phyloP scores from a whole-genome alignment of 2,888 invertebrate genomes.

The Drosophila stalkeri region DNA sequence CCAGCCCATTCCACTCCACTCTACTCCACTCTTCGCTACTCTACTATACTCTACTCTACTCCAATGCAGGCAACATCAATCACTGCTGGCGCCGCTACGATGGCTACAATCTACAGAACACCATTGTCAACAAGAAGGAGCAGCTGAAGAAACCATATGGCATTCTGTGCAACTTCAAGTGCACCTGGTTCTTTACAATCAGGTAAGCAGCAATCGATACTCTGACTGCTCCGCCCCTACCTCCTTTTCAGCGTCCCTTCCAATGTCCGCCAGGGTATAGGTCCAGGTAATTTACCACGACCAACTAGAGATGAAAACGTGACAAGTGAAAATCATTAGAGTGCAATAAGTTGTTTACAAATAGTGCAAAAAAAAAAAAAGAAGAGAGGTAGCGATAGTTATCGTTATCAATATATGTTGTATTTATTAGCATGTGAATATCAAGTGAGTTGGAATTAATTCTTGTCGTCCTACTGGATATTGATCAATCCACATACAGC shows the following conservation, averaged over 20 bases:
- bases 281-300: too few species aligned
- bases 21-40: neutral
- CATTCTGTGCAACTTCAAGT: slow-evolving; percentile 84
- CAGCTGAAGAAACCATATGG: slow-evolving; percentile 84
- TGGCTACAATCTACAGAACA: slow-evolving; percentile 84
- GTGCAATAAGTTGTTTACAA: neutral
- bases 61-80: slow-evolving; percentile 80
- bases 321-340: neutral
- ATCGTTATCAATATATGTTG: neutral
- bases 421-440: too few species aligned
- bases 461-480: too few species aligned
- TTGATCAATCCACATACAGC: neutral
- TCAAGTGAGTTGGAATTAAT: too few species aligned
- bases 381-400: neutral
- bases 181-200: slow-evolving; percentile 84
- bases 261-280: neutral
- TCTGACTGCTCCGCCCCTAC: neutral
- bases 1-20: neutral
- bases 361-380: too few species aligned
- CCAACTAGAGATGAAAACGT: neutral
- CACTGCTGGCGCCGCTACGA: slow-evolving; percentile 85
- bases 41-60: neutral
- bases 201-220: slow-evolving; percentile 64
- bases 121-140: slow-evolving; percentile 82
- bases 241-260: neutral